Base-by-base conservation (phyloP, 2,797 vertebrate species). In the Pseudochirops corinnae region DNA sequence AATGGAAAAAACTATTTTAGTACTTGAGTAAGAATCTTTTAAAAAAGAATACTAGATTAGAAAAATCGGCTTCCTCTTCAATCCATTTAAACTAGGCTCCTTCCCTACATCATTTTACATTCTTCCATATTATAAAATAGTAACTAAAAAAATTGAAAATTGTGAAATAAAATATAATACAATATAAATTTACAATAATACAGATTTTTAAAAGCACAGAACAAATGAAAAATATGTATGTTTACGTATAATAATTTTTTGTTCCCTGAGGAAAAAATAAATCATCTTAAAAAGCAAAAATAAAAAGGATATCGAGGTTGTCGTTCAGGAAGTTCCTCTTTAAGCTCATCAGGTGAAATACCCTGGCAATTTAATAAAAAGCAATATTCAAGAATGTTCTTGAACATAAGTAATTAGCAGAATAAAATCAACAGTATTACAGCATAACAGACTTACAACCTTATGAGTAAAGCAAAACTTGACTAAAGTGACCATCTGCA, bases 261-360 rank as follows among this genome's bases (percentile, higher is more conserved):
- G 58, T 91, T 90, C 16, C 94, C 52, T 91, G 93, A 92, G 31
- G 21, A 92, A 46, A 74, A 95, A 94, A 93, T 90, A 58, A 50
- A 93, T 90, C 24, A 91, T 90, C 93, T 94, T 56, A 92, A 94
- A 74, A 74, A 95, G 58, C 92, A 95, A 92, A 55, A 93, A 95
- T 29, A 94, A 91, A 98, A 98, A 99, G 99, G 99, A 99, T 99
- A 99, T 99, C 99, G 99, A 98, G 99, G 99, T 95, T 99, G 99
- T 93, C 99, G 99, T 97, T 99, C 99, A 0, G 99, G 99, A 96
- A 99, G 99, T 97, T 99, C 99, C 39, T 99, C 99, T 98, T 99
- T 99, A 95, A 99, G 97, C 87, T 99, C 99, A 90, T 99, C 99
- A 0, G 99, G 98, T 96, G 99, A 99, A 98, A 99, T 99, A 93